A percentile compares a stretch with the other conserved stretches of the same genome.
Conservation (phyloP, 1,140 invertebrate genomes). For the Diplogasteroides magnus region DNA sequence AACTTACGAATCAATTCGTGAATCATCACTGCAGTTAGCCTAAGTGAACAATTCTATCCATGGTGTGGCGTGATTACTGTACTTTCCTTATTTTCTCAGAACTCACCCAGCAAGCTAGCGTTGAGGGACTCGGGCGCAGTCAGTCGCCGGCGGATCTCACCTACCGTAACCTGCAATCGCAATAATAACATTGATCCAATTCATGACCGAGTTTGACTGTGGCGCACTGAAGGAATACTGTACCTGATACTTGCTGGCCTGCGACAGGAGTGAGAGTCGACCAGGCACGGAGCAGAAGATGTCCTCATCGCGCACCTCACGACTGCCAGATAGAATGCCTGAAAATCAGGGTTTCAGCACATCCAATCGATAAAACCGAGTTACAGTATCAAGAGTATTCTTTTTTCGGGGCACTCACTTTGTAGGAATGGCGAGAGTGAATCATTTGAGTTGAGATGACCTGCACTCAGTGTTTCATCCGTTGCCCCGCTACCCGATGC, state of each 20-base stretch:
- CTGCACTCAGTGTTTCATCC: not conserved
- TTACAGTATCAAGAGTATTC: not conserved
- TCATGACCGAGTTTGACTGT: not conserved
- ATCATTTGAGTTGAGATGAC: too few species aligned
- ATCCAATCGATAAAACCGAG: not conserved
- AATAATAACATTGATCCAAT: not conserved
- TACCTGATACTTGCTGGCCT: not conserved
- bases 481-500: too few species aligned
- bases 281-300: not conserved
- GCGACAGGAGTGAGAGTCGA: not conserved
- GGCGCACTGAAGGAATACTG: not conserved
- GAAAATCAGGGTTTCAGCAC: not conserved
- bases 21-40: too few species aligned
- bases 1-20: not conserved
- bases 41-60: too few species aligned
- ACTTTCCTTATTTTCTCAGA: too few species aligned
- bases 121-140: not conserved
- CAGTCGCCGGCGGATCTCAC: not conserved
- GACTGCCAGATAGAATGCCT: not conserved
- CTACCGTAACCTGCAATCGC: not conserved
- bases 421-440: not conserved
- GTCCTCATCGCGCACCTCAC: not conserved
- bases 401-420: not conserved
- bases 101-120: not conserved
- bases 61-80: too few species aligned